Percentiles rank a stretch among this genome's conserved stretches.
These are phyloP conservation scores for Ypsolopha sequella DNA, from an alignment of 2,888 invertebrate species.

Conservation along the genomic window DNA sequence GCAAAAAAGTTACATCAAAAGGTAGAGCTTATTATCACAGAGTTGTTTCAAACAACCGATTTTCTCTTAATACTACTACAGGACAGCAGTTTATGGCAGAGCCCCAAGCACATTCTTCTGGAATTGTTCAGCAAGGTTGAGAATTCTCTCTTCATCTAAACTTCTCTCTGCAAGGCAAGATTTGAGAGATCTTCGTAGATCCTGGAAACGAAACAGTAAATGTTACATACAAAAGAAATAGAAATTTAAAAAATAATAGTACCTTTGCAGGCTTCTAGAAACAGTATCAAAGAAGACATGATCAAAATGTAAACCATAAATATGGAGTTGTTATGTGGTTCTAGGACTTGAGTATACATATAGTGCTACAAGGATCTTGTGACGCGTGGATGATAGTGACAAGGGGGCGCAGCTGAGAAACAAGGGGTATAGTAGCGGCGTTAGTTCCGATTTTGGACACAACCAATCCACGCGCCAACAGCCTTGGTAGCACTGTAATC, in stretches of 20 bases:
- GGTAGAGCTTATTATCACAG: too few relatives aligned
- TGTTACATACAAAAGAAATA: too few relatives aligned
- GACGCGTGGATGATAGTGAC: too few relatives aligned
- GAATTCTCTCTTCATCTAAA: constrained; percentile 18
- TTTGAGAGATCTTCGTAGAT: constrained; percentile 28
- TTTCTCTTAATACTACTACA: not conserved
- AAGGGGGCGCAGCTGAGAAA: too few relatives aligned
- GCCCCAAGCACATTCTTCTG: constrained; percentile 33
- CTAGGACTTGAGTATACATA: too few relatives aligned
- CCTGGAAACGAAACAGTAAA: constrained; percentile 29
- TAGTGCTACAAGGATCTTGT: too few relatives aligned
- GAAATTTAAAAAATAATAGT: too few relatives aligned
- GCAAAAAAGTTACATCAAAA: not conserved
- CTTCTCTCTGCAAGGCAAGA: constrained; percentile 13
- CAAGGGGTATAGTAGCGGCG: too few relatives aligned
- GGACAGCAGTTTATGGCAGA: constrained; percentile 18
- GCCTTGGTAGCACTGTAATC: too few relatives aligned
- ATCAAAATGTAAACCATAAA: not conserved
- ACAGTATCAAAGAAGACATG: not conserved
- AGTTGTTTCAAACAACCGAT: not conserved
- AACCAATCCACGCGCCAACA: too few relatives aligned
- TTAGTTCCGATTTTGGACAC: too few relatives aligned
- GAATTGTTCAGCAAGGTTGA: constrained; percentile 26
- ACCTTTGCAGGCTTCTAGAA: not conserved
- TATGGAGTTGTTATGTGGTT: not conserved